phyloP scores from a whole-genome alignment of 2,888 invertebrate genomes.

The Tuta absoluta region DNA sequence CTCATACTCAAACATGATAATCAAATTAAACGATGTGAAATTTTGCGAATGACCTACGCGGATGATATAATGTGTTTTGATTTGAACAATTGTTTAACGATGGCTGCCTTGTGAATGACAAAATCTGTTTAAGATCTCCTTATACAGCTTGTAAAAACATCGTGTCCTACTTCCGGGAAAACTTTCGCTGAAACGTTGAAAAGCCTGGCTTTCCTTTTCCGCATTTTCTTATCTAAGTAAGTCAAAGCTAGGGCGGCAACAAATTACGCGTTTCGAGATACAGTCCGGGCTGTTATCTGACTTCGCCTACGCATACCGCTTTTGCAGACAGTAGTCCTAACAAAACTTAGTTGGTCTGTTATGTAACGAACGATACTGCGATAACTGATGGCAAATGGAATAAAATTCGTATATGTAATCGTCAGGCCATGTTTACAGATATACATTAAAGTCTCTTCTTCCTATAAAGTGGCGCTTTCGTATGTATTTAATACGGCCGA shows the following conservation, averaged over 20 bases:
- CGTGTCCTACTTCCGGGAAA: slow-evolving; percentile 5
- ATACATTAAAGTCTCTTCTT: no score
- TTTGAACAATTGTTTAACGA: no score
- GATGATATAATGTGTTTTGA: no score
- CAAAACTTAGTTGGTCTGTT: neutral
- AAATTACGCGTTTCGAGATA: slow-evolving; percentile 73
- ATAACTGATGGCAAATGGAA: neutral
- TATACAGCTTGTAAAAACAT: neutral
- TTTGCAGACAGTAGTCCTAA: slow-evolving; percentile 51
- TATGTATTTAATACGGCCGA: no score
- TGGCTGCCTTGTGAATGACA: neutral
- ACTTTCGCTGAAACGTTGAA: slow-evolving; percentile 27
- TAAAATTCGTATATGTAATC: neutral
- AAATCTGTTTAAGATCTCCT: neutral
- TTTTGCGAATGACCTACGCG: no score
- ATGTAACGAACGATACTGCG: neutral
- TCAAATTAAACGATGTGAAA: no score
- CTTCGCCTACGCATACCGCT: slow-evolving; percentile 65
- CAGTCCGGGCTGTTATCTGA: slow-evolving; percentile 60
- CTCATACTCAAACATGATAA: no score
- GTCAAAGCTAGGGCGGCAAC: slow-evolving; percentile 58
- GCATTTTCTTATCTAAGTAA: slow-evolving; percentile 56
- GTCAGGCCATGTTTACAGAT: no score
- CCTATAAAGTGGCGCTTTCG: no score
- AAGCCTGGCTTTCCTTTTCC: slow-evolving; percentile 44